Evolutionary conservation across 2,888 invertebrate species (phyloP), one percentile per base, ranked within the genome.

Genomic region (Cerceris rybyensis): DNA sequence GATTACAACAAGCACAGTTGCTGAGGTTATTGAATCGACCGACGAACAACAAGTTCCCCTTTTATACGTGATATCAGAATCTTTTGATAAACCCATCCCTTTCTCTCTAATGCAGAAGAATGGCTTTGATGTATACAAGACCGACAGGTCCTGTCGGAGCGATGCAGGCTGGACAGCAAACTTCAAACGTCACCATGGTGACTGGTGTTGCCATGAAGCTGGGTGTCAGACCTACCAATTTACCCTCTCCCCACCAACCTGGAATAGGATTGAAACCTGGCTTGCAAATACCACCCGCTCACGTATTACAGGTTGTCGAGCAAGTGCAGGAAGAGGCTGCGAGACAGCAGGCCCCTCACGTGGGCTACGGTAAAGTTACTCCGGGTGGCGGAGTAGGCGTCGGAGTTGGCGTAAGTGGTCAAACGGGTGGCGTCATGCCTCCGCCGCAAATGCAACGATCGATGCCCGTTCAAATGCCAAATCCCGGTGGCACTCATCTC

Each of bases 1-100:
- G 98, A 89, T 94, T 99, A 87, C 98, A 99, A 93, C 98, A 99
- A 93, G 98, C 98, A 79, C 98, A 98, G 93, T 93, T 99, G 92
- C 94, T 99, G 91, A 95, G 91, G 92, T 91, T 66, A 50, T 46
- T 55, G 13, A n/a, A 70, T 46, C 28, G 11, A 11, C 9, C 46
- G 9, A 5, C 39, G 55, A 11, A 57, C 41, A 13, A 13, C 9
- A 63, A 17, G 9, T 43, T 41, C 11, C 16, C 17, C 11, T 2
- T 17, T 39, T 28, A 50, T 58, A 60, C 46, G 11, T 5, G 7
- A 58, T 43, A 16, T n/a, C 43, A 14, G 16, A 1, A 50, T 52
- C 11, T 39, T 17, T 14, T 2, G 6, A 1, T 50, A 28, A 28
- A 28, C 28, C 28, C 28, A 4, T 28, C 28, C 28, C 28, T 28